phyloP scores from a whole-genome alignment of 2,113 vertebrate species.

The Vulpes ferrilata region DNA sequence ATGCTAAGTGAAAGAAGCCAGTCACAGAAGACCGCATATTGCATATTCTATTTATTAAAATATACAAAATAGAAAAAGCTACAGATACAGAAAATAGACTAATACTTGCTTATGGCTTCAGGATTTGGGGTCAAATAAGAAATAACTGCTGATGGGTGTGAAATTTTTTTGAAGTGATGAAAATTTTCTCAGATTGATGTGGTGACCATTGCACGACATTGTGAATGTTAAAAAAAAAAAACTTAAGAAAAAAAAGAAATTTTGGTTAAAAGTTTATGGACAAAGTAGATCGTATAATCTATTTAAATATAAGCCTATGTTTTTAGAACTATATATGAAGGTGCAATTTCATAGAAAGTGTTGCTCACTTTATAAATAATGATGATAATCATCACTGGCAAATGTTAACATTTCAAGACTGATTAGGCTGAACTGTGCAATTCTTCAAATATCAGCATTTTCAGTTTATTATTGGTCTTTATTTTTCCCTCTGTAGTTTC shows the following conservation, averaged over 20 bases:
- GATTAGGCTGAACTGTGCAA: neutral
- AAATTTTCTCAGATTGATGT: neutral
- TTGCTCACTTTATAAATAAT: constrained; percentile 11
- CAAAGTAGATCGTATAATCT: neutral
- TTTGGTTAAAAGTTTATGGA: neutral
- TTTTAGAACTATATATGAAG: constrained; percentile 15
- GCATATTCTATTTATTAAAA: neutral
- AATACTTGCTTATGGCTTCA: neutral
- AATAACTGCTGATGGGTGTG: neutral
- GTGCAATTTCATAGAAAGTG: constrained; percentile 28
- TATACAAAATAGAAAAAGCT: neutral
- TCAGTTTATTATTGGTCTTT: constrained; percentile 27
- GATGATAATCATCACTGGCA: constrained; percentile 7
- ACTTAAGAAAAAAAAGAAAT: neutral
- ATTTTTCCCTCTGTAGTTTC: neutral
- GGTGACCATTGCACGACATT: neutral
- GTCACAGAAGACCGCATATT: neutral
- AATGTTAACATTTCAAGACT: constrained; percentile 44
- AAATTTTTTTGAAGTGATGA: neutral
- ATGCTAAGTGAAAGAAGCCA: neutral
- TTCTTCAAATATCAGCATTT: constrained; percentile 48
- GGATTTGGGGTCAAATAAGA: neutral
- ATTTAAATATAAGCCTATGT: neutral
- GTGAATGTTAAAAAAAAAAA: neutral
- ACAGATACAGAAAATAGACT: neutral